A percentile compares a stretch with the other conserved stretches of the same genome.
Conservation (phyloP, 2,888 invertebrate genomes). For the Hirtodrosophila cameraria region DNA sequence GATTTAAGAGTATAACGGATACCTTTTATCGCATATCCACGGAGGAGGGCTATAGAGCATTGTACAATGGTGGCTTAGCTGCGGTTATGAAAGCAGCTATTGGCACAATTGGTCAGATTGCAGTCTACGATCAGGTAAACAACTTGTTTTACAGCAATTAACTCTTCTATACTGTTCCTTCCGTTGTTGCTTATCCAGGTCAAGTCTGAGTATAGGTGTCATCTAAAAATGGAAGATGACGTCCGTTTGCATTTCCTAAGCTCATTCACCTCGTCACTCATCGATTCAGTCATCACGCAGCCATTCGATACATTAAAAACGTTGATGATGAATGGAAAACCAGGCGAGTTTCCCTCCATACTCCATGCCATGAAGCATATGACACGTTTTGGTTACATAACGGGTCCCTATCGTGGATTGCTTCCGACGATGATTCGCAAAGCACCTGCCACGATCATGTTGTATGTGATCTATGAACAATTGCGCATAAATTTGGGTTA, state of each 20-base stretch:
- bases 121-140: conserved; percentile 51
- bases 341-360: conserved; percentile 15
- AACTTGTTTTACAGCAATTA: too few species aligned
- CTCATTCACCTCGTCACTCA: conserved; percentile 39
- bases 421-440: conserved; percentile 38
- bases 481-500: conserved; percentile 44
- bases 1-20: conserved; percentile 39
- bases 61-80: conserved; percentile 42
- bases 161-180: too few species aligned
- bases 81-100: conserved; percentile 41
- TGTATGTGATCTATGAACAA: conserved; percentile 54
- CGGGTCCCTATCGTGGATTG: conserved; percentile 46
- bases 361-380: conserved; percentile 15
- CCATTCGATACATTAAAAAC: conserved; percentile 57
- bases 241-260: conserved; percentile 38
- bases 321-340: conserved; percentile 43
- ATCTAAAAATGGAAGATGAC: conserved; percentile 25
- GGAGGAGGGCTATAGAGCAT: conserved; percentile 43
- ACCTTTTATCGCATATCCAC: conserved; percentile 38
- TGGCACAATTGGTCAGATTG: conserved; percentile 50
- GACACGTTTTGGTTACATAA: conserved; percentile 48
- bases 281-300: conserved; percentile 38
- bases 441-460: conserved; percentile 40
- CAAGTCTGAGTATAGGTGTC: conserved; percentile 20
- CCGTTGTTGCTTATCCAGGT: conserved; percentile 26